Evolutionary conservation across 2,888 invertebrate species (phyloP).

Genomic region (Aelia acuminata): DNA sequence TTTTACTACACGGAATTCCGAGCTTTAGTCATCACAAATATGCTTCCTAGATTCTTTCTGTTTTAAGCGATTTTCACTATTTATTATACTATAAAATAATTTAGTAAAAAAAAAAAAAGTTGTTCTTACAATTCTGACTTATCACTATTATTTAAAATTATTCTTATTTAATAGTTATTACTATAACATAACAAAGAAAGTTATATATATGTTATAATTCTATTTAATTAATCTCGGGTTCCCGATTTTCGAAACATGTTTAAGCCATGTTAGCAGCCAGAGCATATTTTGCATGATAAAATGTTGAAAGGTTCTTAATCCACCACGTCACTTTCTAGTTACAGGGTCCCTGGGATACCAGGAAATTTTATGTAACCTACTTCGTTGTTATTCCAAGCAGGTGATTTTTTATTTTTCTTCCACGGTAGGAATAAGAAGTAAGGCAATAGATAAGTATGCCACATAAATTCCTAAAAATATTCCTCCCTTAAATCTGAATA

Average conservation of each 20-base stretch:
- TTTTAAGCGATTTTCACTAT: too few species aligned
- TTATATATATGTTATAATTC: too few species aligned
- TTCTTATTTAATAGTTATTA: too few species aligned
- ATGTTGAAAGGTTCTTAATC: not conserved
- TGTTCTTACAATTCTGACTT: too few species aligned
- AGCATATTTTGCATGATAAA: not conserved
- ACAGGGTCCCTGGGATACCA: not conserved
- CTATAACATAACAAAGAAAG: too few species aligned
- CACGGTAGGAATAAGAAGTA: conserved; percentile 20
- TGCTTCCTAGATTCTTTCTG: too few species aligned
- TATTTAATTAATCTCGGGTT: not conserved
- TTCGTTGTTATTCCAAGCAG: conserved; percentile 36
- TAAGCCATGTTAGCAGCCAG: too few species aligned
- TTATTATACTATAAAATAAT: too few species aligned
- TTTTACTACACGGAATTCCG: too few species aligned
- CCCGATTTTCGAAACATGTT: not conserved
- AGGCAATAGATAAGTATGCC: conserved; percentile 38
- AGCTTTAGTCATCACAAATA: too few species aligned
- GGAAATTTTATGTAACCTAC: not conserved
- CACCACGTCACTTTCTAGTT: not conserved
- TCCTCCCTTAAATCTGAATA: not conserved
- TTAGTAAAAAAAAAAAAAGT: too few species aligned
- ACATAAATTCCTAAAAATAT: conserved; percentile 36
- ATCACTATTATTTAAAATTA: too few species aligned
- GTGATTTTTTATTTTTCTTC: conserved; percentile 28